phyloP scores from a whole-genome alignment of 2,888 invertebrate species.

The Phortica magna region DNA sequence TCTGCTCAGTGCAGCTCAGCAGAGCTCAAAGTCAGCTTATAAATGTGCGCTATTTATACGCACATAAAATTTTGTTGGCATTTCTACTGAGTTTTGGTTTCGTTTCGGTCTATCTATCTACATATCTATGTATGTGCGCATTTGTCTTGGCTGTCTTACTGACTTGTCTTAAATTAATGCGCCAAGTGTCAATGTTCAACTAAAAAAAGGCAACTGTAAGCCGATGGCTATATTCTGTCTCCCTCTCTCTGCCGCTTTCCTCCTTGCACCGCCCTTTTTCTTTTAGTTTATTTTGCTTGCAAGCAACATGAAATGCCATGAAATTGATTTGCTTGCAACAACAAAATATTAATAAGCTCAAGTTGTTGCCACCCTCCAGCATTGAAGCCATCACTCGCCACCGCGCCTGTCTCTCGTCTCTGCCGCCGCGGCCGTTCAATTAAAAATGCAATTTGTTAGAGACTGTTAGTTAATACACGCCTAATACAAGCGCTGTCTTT shows the following conservation, averaged over 20 bases:
- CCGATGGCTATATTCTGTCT: neutral
- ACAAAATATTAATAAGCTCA: conserved; percentile 41
- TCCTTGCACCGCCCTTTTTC: neutral
- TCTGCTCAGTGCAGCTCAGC: conserved; percentile 36
- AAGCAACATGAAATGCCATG: neutral
- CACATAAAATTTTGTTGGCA: neutral
- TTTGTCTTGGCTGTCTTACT: conserved; percentile 24
- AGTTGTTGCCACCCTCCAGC: conserved; percentile 37
- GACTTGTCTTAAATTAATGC: conserved; percentile 50
- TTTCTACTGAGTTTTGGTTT: conserved; percentile 10
- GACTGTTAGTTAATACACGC: conserved; percentile 49
- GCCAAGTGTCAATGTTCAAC: conserved; percentile 52
- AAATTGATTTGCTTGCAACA: conserved; percentile 39
- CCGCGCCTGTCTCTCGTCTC: no score
- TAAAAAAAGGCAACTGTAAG: conserved; percentile 2
- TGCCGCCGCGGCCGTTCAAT: conserved; percentile 50
- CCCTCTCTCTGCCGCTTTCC: no score
- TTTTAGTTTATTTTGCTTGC: neutral
- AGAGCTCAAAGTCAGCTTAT: conserved; percentile 47
- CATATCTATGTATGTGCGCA: neutral
- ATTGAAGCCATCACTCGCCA: no score
- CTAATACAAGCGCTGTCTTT: conserved; percentile 40
- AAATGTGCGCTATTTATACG: conserved; percentile 59
- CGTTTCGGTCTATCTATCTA: conserved; percentile 7
- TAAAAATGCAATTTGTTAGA: conserved; percentile 71